These are phyloP conservation scores for Nemopilema nomurai DNA, from an alignment of 30 jellyfish, hydroid and myxozoan species.

Conservation along the genomic window DNA sequence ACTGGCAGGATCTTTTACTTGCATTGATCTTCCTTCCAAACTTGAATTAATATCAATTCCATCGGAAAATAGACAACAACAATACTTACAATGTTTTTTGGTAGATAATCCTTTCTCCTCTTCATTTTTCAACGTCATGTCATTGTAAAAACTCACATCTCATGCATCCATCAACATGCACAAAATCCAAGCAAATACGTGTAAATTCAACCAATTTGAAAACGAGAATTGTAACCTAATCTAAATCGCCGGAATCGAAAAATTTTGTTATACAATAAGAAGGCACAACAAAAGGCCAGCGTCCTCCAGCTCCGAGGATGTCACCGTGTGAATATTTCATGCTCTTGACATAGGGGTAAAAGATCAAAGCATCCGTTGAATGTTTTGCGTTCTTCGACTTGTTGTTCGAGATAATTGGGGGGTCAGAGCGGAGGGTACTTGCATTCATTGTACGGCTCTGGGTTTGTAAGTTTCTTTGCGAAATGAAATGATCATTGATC, in stretches of 20 bases:
- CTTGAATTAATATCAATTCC: no score
- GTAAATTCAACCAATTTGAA: constrained; percentile 7
- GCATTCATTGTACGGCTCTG: constrained; percentile 48
- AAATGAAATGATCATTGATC: constrained; percentile 58
- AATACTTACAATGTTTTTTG: constrained; percentile 22
- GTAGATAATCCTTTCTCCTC: constrained; percentile 47
- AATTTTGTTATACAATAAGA: not conserved
- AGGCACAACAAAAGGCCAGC: constrained; percentile 40
- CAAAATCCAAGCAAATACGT: constrained; percentile 5
- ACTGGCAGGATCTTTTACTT: no score
- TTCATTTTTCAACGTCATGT: constrained; percentile 51
- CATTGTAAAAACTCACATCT: constrained; percentile 4
- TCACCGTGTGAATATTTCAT: constrained; percentile 57
- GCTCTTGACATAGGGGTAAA: constrained; percentile 68
- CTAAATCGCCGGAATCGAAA: not conserved
- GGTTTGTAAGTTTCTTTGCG: constrained; percentile 42
- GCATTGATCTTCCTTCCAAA: no score
- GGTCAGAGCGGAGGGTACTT: constrained; percentile 63
- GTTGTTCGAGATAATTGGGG: constrained; percentile 28
- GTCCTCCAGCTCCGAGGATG: constrained; percentile 14
- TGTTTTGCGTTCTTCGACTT: constrained; percentile 63
- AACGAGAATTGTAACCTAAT: no score
- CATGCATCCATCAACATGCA: not conserved
- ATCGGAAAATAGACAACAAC: no score
- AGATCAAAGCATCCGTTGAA: constrained; percentile 41